These are phyloP conservation scores for Danio choprae DNA, from an alignment of 2,797 vertebrate genomes.

Conservation along the genomic window DNA sequence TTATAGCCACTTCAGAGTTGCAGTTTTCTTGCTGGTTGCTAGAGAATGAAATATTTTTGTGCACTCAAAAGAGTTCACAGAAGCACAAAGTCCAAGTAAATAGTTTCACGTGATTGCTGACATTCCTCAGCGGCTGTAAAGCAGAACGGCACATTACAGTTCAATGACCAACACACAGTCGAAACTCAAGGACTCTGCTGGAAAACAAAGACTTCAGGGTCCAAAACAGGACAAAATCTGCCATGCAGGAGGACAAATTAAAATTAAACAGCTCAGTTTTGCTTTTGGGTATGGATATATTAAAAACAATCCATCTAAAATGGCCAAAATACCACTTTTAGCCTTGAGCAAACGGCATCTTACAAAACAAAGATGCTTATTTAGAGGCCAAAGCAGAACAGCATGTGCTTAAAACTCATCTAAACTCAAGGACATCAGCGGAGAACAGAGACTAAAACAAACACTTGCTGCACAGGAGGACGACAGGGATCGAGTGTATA, in stretches of 20 bases:
- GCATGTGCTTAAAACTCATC: background rate
- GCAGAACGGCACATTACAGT: background rate
- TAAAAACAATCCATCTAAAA: background rate
- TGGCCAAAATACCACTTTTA: background rate
- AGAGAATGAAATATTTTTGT: background rate
- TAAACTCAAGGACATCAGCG: background rate
- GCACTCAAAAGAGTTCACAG: background rate
- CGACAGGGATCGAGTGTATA: background rate
- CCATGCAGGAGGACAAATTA: background rate
- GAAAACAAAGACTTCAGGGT: background rate
- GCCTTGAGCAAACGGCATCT: background rate
- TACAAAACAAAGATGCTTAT: background rate
- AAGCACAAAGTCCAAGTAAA: constrained; percentile 26
- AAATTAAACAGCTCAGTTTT: background rate
- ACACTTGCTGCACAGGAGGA: background rate
- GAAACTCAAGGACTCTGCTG: background rate
- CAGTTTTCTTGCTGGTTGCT: too few species aligned
- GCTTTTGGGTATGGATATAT: background rate
- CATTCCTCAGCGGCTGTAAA: constrained; percentile 27
- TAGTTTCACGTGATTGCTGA: constrained; percentile 6
- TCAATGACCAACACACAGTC: background rate
- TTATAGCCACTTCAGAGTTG: too few species aligned
- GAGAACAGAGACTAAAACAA: background rate
- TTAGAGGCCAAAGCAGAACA: background rate
- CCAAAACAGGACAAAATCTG: background rate